Evolutionary conservation across 2,888 invertebrate species (phyloP), one percentile per base, ranked within the genome.

Genomic region (Agrochola lychnidis): DNA sequence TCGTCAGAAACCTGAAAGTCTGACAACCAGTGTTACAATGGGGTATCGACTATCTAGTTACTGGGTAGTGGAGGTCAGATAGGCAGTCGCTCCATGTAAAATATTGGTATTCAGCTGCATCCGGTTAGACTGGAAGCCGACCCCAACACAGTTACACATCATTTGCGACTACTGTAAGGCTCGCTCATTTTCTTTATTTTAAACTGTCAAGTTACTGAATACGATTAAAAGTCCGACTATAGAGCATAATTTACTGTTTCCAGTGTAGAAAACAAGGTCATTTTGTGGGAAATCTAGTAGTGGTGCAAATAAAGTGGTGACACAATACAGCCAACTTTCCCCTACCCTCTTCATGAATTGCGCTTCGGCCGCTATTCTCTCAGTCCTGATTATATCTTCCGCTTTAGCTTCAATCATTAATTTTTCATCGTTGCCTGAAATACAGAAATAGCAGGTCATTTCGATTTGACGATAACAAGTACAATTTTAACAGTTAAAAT

Each of bases 291-390:
- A 42, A 16, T 42, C 10, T 53, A 53, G 30, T 56, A n/a, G 7
- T 57, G 14, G 14, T 19, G 19, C 7, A 7, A 25, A 36, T 14
- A 30, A 57, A 25, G 9, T 30, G 36, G 12, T 9, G n/a, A 4
- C 16, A 51, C n/a, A 36, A n/a, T 36, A 51, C 9, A 68, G 22
- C 1, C 19, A 12, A n/a, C 12, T 45, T 53, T n/a, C 22, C 7
- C 40, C 22, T 94, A 98, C 98, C 97, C 97, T 98, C 89, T 97
- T 98, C 83, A 98, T 97, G 93, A 98, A 98, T 80, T 98, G 98
- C 53, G 97, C 92, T 59, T 98, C 97, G 69, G 98, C 94, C 75
- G 97, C 96, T 45, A 98, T 95, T 84, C 97, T 97, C 89, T 98
- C 98, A 64, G 97, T 97, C 76, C 98, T 98, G 25, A 98, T 91